phyloP scores from a whole-genome alignment of 2,797 vertebrate species.

The Pristis pectinata region DNA sequence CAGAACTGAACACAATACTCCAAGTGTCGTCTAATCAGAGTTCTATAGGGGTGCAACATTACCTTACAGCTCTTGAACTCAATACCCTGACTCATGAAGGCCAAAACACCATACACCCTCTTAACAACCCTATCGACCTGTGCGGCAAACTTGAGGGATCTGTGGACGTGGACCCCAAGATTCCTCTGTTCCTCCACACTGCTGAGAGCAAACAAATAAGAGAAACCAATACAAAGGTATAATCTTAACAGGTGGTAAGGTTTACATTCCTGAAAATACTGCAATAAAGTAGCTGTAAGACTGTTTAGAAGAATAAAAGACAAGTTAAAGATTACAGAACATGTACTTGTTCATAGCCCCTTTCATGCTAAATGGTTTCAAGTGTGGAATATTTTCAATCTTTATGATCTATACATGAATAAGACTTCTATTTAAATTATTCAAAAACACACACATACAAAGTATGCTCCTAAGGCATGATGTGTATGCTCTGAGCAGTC shows the following conservation, averaged over 20 bases:
- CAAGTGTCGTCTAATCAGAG: no score
- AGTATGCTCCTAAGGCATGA: neutral
- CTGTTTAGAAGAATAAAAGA: neutral
- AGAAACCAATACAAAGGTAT: neutral
- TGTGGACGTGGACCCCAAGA: no score
- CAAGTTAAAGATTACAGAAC: neutral
- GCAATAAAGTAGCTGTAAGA: neutral
- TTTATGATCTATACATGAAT: neutral
- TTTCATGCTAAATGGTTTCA: neutral
- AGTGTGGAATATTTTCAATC: conserved; percentile 9
- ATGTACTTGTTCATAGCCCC: neutral
- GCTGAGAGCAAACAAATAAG: no score
- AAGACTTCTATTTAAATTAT: neutral
- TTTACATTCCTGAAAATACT: neutral
- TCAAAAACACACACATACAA: neutral
- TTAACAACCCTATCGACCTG: no score
- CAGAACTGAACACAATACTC: no score
- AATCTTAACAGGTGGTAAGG: neutral
- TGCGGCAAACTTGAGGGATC: no score
- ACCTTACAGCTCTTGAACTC: no score
- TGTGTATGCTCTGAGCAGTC: neutral
- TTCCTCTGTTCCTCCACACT: no score
- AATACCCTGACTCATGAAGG: no score
- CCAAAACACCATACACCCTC: no score
- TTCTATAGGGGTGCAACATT: no score